phyloP scores from a whole-genome alignment of 2,888 invertebrate genomes.

The Bedellia somnulentella region DNA sequence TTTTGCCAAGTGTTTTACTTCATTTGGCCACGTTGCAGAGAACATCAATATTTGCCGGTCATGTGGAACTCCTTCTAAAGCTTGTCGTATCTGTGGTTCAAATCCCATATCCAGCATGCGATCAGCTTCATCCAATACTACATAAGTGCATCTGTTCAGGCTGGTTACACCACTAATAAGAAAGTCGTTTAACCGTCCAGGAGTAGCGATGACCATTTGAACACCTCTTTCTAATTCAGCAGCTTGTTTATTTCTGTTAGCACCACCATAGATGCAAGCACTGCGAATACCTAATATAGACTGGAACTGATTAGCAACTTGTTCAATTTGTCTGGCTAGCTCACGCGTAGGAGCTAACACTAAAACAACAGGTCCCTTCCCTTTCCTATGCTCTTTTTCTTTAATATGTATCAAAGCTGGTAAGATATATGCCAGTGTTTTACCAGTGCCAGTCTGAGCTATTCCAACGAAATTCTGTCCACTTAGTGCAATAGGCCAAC shows the following conservation, averaged over 20 bases:
- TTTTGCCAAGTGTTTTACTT: slow-evolving; percentile 85
- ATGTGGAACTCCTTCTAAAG: slow-evolving; percentile 85
- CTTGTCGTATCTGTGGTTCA: slow-evolving; percentile 92
- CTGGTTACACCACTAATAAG: slow-evolving; percentile 71
- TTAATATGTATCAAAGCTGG: slow-evolving; percentile 85
- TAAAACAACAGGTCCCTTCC: slow-evolving; percentile 81
- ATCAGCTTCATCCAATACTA: slow-evolving; percentile 89
- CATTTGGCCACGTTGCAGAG: slow-evolving; percentile 98
- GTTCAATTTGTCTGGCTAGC: slow-evolving; percentile 76
- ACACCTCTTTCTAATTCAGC: slow-evolving; percentile 69
- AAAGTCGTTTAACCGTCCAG: slow-evolving; percentile 84
- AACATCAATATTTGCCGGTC: slow-evolving; percentile 97
- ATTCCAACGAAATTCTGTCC: slow-evolving; percentile 84
- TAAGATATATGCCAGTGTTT: slow-evolving; percentile 74
- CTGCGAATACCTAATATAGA: slow-evolving; percentile 69
- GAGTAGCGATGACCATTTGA: slow-evolving; percentile 86
- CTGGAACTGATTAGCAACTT: slow-evolving; percentile 78
- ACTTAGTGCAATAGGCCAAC: slow-evolving; percentile 81
- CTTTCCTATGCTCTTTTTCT: slow-evolving; percentile 67
- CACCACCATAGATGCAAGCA: slow-evolving; percentile 87
- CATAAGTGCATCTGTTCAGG: slow-evolving; percentile 73
- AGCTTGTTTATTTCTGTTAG: slow-evolving; percentile 69
- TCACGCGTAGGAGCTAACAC: slow-evolving; percentile 79
- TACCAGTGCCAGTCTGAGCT: slow-evolving; percentile 81
- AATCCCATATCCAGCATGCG: slow-evolving; percentile 98